Base-by-base conservation (phyloP, 2,113 vertebrate genomes). In the Bucco capensis region DNA sequence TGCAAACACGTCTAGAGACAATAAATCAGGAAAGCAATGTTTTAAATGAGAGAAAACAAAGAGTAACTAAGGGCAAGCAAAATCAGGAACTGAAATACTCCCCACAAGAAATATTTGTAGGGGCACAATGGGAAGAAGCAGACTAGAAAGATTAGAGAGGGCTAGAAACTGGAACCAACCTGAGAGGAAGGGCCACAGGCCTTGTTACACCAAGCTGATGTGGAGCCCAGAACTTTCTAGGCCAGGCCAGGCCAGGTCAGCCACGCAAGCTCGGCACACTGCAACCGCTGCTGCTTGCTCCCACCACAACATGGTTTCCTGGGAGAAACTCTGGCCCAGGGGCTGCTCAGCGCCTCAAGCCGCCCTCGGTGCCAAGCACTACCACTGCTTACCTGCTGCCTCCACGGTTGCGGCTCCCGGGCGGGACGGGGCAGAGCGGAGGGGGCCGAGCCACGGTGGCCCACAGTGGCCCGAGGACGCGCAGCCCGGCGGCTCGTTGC, bases 181-280 rank as follows among this genome's bases (percentile, higher is more conserved):
- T 5, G 5, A 6, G 7, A 4, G 16, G 14, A 37, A 12, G 22
- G 42, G 19, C 56, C 1, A 7, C 28, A 8, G 37, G 28, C 54
- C 24, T 4, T 2, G 8, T 9, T n/a, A 9, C 46, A 3, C 14
- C 10, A 9, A 3, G 14, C 22, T 5, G 17, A 7, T 14, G 38
- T 5, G 0, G 8, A 25, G 33, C n/a, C 40, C 38, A 33, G 33
- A 46, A 61, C 38, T 4, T 30, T 44, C 27, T 4, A 6, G n/a
- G 19, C 1, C 57, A 10, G 37, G 12, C 31, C 57, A 6, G 46
- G 46, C 46, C 46, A 46, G 46, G 46, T 18, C 8, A 8, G 14
- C 50, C 27, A 8, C 25, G 14, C 50, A 12, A 51, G 51, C 51
- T 27, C 27, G 27, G 50, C 46, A 9, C 46, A n/a, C 19, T 21